Evolutionary conservation across 30 jellyfish, hydroid and myxozoan species (phyloP).

Genomic region (Hydractinia echinata): DNA sequence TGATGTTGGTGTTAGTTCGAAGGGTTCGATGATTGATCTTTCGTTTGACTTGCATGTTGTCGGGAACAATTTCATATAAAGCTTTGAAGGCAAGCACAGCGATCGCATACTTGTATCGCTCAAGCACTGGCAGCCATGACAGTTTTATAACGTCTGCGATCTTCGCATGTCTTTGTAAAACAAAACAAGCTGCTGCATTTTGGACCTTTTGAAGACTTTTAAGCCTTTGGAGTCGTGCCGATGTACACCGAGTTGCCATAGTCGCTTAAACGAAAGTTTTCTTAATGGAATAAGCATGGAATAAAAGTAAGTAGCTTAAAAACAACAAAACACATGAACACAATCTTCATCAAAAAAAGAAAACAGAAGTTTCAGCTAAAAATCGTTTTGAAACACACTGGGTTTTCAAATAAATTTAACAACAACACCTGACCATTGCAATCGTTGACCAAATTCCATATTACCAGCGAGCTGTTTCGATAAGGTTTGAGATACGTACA

Average conservation of each 20-base stretch:
- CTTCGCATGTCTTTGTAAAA: background rate
- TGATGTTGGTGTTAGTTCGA: background rate
- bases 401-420: no score
- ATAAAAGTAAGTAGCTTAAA: no score
- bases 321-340: no score
- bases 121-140: conserved; percentile 1
- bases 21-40: background rate
- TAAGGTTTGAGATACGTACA: no score
- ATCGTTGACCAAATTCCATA: no score
- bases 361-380: no score
- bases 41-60: background rate
- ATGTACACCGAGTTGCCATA: background rate
- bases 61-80: background rate
- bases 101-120: background rate
- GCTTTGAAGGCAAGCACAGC: conserved; percentile 7
- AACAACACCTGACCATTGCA: no score
- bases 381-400: no score
- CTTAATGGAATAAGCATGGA: no score
- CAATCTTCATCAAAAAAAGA: no score
- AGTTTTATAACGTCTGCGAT: background rate
- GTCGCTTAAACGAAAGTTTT: background rate
- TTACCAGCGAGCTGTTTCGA: no score
- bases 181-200: conserved; percentile 17
- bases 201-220: background rate
- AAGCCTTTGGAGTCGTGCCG: background rate